Conservation (phyloP, 2,797 vertebrate species). For the Remorina albescens region DNA sequence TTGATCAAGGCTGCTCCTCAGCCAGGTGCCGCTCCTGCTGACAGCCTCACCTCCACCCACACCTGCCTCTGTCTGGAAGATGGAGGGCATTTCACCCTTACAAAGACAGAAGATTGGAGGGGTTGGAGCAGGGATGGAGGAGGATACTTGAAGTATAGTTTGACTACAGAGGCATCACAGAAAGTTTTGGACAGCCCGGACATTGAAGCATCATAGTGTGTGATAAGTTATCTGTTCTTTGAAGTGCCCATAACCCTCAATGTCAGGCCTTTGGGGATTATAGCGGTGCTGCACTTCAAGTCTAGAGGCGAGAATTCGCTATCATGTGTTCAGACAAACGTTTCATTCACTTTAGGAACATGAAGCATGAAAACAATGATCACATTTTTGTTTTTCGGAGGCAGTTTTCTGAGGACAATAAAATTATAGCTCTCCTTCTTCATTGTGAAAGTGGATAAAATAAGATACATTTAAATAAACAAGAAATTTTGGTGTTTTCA, state of each 20-base stretch:
- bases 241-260: constrained; percentile 43
- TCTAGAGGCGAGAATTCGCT: constrained; percentile 2
- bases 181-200: constrained; percentile 73
- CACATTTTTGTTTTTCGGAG: not conserved
- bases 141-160: constrained; percentile 46
- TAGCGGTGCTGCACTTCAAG: constrained; percentile 12
- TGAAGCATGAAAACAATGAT: not conserved
- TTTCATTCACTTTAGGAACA: not conserved
- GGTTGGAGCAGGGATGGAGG: constrained; percentile 2
- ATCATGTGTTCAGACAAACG: not conserved
- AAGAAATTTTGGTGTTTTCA: not conserved
- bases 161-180: constrained; percentile 64
- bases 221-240: constrained; percentile 48
- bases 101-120: constrained; percentile 62
- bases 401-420: not conserved
- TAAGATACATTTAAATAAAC: not conserved
- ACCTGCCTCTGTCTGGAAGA: constrained; percentile 47
- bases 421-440: not conserved
- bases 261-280: constrained; percentile 1
- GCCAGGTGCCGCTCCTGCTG: constrained; percentile 77
- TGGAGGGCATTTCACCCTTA: constrained; percentile 60
- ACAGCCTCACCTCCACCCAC: constrained; percentile 72
- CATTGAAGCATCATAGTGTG: constrained; percentile 34
- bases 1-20: constrained; percentile 83
- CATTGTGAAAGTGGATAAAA: not conserved